phyloP scores from a whole-genome alignment of 2,113 vertebrate genomes.

The Melanostigma gelatinosum region DNA sequence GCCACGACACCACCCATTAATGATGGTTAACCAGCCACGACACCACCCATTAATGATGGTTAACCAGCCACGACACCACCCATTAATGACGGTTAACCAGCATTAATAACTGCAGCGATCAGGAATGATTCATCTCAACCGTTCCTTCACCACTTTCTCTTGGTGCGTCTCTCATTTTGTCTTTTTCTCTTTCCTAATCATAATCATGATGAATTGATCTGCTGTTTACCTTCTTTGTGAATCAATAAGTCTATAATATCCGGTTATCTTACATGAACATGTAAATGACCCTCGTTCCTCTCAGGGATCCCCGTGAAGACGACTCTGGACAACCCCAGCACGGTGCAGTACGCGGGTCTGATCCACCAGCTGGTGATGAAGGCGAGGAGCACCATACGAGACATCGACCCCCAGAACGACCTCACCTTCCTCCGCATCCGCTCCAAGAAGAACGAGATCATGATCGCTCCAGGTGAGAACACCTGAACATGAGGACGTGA shows the following conservation, averaged over 20 bases:
- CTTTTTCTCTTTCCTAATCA: not conserved
- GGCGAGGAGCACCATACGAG: constrained; percentile 89
- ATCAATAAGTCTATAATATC: too few species aligned
- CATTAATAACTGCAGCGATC: not conserved
- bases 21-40: not conserved
- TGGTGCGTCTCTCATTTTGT: not conserved
- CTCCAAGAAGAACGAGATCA: constrained; percentile 98
- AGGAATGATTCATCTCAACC: not conserved
- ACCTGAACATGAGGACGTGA: too few species aligned
- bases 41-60: not conserved
- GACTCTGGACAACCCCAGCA: constrained; percentile 92
- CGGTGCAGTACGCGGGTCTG: constrained; percentile 90
- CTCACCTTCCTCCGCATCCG: constrained; percentile 94
- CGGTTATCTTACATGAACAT: not conserved
- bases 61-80: not conserved
- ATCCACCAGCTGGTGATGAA: constrained; percentile 95
- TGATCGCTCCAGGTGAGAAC: constrained; percentile 93
- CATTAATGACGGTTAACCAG: too few species aligned
- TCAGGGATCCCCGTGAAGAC: constrained; percentile 96
- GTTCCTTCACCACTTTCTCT: not conserved
- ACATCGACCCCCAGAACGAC: constrained; percentile 96
- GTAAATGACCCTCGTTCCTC: not conserved
- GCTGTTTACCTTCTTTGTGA: not conserved
- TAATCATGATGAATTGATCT: not conserved
- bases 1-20: too few species aligned